Conservation (phyloP, 2,797 vertebrate species). For the Dromococcyx pavoninus region DNA sequence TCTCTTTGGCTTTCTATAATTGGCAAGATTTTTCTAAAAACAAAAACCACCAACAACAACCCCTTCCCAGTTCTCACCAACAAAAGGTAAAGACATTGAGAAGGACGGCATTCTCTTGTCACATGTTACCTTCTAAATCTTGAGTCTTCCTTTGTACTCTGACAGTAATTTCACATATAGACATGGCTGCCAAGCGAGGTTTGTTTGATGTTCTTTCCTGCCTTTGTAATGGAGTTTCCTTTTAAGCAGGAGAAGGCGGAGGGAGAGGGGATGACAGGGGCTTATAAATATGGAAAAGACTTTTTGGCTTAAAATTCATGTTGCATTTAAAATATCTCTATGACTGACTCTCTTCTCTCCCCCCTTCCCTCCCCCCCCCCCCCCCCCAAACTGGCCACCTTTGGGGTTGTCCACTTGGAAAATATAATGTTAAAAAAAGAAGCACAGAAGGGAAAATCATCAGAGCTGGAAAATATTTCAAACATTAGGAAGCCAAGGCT, state of each 20-base stretch:
- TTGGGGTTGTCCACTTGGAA: slow-evolving; percentile 50
- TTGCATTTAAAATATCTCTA: slow-evolving; percentile 27
- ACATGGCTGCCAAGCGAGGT: slow-evolving; percentile 70
- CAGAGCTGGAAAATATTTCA: not conserved
- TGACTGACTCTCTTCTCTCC: not conserved
- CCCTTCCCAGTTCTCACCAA: slow-evolving; percentile 40
- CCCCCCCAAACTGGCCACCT: not conserved
- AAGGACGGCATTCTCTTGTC: slow-evolving; percentile 37
- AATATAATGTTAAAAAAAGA: slow-evolving; percentile 33
- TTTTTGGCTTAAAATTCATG: slow-evolving; percentile 51
- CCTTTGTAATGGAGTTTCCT: slow-evolving; percentile 81
- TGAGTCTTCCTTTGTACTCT: slow-evolving; percentile 80
- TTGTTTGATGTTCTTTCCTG: slow-evolving; percentile 84
- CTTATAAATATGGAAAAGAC: slow-evolving; percentile 73
- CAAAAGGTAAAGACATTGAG: slow-evolving; percentile 66
- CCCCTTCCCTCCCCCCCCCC: not conserved
- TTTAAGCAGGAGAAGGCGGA: slow-evolving; percentile 60
- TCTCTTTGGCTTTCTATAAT: slow-evolving; percentile 13
- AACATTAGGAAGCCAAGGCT: not conserved
- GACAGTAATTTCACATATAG: slow-evolving; percentile 71
- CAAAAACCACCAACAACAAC: not conserved
- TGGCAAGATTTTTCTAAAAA: not conserved
- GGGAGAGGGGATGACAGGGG: slow-evolving; percentile 62
- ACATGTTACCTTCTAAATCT: slow-evolving; percentile 65
- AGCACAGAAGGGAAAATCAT: slow-evolving; percentile 6